Evolutionary conservation across 2,797 vertebrate species (phyloP).

Genomic region (Phoeniculus purpureus): DNA sequence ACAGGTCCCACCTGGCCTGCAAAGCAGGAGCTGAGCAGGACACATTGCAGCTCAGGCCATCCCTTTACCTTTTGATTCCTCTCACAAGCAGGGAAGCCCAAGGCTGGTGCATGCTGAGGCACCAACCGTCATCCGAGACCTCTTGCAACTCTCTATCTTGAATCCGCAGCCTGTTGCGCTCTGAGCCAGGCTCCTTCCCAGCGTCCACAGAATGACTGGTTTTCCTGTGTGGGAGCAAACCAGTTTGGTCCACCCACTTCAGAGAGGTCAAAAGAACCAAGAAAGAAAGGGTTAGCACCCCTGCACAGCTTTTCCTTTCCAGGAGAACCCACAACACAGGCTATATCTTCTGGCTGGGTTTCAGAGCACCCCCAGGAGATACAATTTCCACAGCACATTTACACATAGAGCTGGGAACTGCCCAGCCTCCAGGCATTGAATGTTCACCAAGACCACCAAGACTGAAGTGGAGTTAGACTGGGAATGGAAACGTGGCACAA

Average conservation of each 20-base stretch:
- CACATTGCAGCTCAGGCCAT: neutral
- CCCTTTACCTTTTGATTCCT: slow-evolving; percentile 90
- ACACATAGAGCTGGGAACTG: neutral
- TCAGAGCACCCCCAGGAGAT: neutral
- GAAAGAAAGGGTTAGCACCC: neutral
- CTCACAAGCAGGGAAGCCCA: slow-evolving; percentile 93
- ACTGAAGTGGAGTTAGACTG: neutral
- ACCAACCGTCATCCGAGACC: slow-evolving; percentile 93
- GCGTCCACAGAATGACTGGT: neutral
- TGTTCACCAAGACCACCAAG: neutral
- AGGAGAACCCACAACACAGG: neutral
- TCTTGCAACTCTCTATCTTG: slow-evolving; percentile 96
- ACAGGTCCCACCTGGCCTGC: neutral
- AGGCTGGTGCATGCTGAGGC: slow-evolving; percentile 97
- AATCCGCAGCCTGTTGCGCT: slow-evolving; percentile 84
- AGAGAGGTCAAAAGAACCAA: neutral
- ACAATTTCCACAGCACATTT: neutral
- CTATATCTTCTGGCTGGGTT: neutral
- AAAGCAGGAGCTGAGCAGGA: neutral
- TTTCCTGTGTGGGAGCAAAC: slow-evolving; percentile 68
- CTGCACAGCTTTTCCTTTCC: neutral
- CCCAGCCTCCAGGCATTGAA: neutral
- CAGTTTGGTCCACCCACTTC: slow-evolving; percentile 91
- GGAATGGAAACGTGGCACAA: neutral
- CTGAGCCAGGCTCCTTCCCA: neutral